phyloP scores from a whole-genome alignment of 2,113 vertebrate genomes.

The Actenoides lindsayi region DNA sequence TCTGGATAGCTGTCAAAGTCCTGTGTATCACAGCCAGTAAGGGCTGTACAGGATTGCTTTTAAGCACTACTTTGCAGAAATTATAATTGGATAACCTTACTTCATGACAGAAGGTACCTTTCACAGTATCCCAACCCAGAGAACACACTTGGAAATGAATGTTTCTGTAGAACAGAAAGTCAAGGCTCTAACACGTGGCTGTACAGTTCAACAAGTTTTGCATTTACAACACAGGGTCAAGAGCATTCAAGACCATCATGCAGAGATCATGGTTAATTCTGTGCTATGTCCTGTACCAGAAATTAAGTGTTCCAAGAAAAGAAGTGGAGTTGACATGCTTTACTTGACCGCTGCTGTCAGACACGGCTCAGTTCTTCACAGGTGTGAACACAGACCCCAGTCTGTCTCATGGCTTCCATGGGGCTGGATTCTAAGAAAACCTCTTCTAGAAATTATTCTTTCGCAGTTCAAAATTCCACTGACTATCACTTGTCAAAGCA shows the following conservation, averaged over 20 bases:
- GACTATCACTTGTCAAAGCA: neutral
- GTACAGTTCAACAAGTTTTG: neutral
- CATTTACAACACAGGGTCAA: neutral
- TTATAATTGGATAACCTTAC: neutral
- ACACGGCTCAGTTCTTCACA: neutral
- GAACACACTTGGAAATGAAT: neutral
- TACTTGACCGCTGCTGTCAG: neutral
- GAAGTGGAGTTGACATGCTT: neutral
- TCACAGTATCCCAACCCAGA: neutral
- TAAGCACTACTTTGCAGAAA: neutral
- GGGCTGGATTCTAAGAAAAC: constrained; percentile 17
- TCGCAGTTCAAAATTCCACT: neutral
- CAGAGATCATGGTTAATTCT: neutral
- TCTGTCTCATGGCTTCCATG: neutral
- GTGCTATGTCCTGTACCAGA: neutral
- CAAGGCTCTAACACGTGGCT: neutral
- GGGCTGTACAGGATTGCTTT: neutral
- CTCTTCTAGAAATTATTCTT: neutral
- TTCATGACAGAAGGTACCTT: neutral
- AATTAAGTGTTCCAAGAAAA: neutral
- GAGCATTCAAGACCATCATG: neutral
- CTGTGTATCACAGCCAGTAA: neutral
- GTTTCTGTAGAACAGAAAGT: too few species aligned
- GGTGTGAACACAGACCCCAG: neutral
- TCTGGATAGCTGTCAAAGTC: neutral